Evolutionary conservation across 2,113 vertebrate genomes (phyloP), one percentile per base, ranked within the genome.

Genomic region (Mustela nigripes): DNA sequence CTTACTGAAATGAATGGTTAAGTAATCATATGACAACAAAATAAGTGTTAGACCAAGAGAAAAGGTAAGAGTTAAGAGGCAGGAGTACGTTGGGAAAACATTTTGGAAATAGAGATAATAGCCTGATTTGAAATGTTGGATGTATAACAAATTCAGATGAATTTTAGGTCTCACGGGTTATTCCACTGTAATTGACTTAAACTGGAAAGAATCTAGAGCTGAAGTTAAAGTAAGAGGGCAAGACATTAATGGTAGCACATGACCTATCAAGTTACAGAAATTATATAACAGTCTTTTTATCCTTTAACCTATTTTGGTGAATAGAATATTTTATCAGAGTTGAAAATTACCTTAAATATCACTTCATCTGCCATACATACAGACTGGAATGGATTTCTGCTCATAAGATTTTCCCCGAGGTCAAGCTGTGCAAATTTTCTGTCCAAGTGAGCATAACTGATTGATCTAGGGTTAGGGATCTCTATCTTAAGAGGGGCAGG

Each of bases 321-420:
- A 36, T 5, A 89, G 12, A 89, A 48, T 94, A 79, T 42, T 80
- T 83, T 95, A 74, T 58, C 45, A 73, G 50, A 58, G 60, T 33
- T 78, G 45, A 87, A 95, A 87, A 73, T 79, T 50, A 90, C 12
- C n/a, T 96, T 82, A 90, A 96, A 58, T 86, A 81, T 90, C 50
- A 86, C 1, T 87, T 87, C 2, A 7, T 42, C 62, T 95, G 45
- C 31, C 73, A 50, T 76, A 88, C 10, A 73, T 88, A 83, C 28
- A 83, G 76, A 96, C 42, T 31, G 36, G 39, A 60, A 76, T 97
- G 73, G 2, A 39, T 2, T 97, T 31, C 65, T 86, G 0, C 24
- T 82, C 26, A 58, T 48, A 78, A 81, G n/a, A 88, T 79, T 62
- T 92, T 89, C 39, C 14, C 22, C 62, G 10, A 81, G 71, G 91